Conservation (phyloP, 1,140 invertebrate genomes). For the Oreohelix idahoensis region DNA sequence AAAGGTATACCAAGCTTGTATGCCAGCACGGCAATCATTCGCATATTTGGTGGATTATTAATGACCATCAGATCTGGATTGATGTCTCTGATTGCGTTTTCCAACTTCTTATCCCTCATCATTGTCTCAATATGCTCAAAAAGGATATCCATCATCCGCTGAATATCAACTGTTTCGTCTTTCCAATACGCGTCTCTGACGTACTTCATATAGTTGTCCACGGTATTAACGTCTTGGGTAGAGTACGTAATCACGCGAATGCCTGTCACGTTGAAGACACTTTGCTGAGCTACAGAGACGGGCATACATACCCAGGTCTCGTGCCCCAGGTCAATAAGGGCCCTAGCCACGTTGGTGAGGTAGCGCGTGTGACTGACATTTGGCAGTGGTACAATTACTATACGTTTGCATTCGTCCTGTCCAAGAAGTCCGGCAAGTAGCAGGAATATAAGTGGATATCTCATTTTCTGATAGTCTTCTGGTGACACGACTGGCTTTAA, state of each 20-base stretch:
- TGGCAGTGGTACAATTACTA: conserved; percentile 38
- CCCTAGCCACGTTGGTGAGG: conserved; percentile 34
- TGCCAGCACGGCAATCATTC: conserved; percentile 34
- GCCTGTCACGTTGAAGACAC: conserved; percentile 29
- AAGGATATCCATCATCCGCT: conserved; percentile 2
- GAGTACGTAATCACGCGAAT: conserved; percentile 32
- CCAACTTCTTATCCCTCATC: neutral
- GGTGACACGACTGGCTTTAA: too few species aligned
- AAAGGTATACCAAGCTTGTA: conserved; percentile 45
- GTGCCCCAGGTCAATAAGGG: conserved; percentile 27
- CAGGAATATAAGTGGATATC: neutral
- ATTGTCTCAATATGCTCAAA: conserved; percentile 9
- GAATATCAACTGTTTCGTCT: conserved; percentile 15
- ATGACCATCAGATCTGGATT: conserved; percentile 38
- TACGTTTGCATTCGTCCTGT: neutral
- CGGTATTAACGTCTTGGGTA: neutral
- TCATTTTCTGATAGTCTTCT: neutral
- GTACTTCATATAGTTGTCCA: conserved; percentile 24
- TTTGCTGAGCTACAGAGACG: conserved; percentile 18
- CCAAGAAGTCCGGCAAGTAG: neutral
- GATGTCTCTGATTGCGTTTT: neutral
- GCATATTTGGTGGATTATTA: conserved; percentile 29
- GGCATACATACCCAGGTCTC: conserved; percentile 42
- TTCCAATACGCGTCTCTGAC: conserved; percentile 32
- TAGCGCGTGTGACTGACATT: conserved; percentile 35